Conservation (phyloP, 2,888 invertebrate species). For the Tenthredo scrophulariae region DNA sequence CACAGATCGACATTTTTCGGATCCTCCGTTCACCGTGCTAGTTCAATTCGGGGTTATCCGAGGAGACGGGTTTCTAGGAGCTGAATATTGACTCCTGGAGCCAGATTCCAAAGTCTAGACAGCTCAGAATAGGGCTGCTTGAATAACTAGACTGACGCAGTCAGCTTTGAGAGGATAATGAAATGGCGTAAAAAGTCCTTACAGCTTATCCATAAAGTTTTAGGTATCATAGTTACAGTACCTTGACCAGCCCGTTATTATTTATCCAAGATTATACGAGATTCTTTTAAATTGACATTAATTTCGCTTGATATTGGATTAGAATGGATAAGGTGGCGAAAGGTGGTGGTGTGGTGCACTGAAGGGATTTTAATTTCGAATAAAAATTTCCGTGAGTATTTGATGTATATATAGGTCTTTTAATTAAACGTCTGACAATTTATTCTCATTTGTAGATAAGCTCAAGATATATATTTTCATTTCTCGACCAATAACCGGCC, state of each 20-base stretch:
- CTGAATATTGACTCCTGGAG: conserved; percentile 15
- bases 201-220: not conserved
- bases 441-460: conserved; percentile 31
- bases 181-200: not conserved
- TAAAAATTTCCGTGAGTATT: conserved; percentile 1
- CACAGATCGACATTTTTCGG: conserved; percentile 69
- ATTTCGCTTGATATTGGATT: not conserved
- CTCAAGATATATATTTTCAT: conserved; percentile 9
- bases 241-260: not conserved
- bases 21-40: conserved; percentile 82
- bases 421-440: conserved; percentile 27
- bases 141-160: not conserved
- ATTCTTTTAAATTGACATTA: not conserved
- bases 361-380: not conserved
- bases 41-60: conserved; percentile 78
- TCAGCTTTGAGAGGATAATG: not conserved
- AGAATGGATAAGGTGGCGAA: not conserved
- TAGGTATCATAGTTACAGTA: too few species aligned
- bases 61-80: not conserved
- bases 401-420: not conserved
- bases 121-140: not conserved
- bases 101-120: conserved; percentile 40
- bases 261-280: not conserved
- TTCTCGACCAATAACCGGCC: not conserved
- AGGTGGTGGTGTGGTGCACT: not conserved